Percentiles rank a stretch among this genome's conserved stretches.
phyloP scores from a whole-genome alignment of 2,113 vertebrate species.

The Cromileptes altivelis region DNA sequence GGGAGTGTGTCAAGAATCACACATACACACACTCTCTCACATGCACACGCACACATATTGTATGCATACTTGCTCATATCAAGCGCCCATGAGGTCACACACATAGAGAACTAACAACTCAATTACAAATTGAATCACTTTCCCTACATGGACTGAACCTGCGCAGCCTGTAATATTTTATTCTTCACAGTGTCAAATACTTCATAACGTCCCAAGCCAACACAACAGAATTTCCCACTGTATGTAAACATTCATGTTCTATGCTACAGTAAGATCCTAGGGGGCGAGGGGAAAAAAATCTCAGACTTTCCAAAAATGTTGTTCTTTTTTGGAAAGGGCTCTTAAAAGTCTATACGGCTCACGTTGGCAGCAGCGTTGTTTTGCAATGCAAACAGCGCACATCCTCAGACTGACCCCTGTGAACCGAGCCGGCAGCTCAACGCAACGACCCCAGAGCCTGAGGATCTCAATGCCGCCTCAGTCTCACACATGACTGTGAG shows the following conservation, averaged over 20 bases:
- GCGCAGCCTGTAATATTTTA: slow-evolving; percentile 6
- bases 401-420: slow-evolving; percentile 75
- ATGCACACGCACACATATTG: slow-evolving; percentile 8
- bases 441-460: slow-evolving; percentile 43
- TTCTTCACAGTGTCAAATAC: slow-evolving; percentile 17
- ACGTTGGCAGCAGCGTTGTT: slow-evolving; percentile 62
- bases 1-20: slow-evolving; percentile 57
- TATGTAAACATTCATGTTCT: slow-evolving; percentile 34
- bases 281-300: background rate
- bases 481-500: slow-evolving; percentile 63
- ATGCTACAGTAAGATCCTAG: slow-evolving; percentile 5
- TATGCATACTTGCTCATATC: background rate
- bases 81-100: slow-evolving; percentile 8
- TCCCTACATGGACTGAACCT: background rate
- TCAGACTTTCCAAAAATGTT: slow-evolving; percentile 65
- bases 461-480: slow-evolving; percentile 66
- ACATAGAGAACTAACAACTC: slow-evolving; percentile 1
- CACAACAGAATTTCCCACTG: slow-evolving; percentile 20
- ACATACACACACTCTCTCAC: slow-evolving; percentile 33
- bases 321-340: slow-evolving; percentile 55
- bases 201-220: slow-evolving; percentile 2
- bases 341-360: slow-evolving; percentile 43
- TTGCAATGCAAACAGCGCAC: slow-evolving; percentile 72
- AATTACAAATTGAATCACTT: background rate
- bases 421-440: slow-evolving; percentile 48